Conservation (phyloP, 1,140 invertebrate genomes). For the Oryctes rhinoceros region DNA sequence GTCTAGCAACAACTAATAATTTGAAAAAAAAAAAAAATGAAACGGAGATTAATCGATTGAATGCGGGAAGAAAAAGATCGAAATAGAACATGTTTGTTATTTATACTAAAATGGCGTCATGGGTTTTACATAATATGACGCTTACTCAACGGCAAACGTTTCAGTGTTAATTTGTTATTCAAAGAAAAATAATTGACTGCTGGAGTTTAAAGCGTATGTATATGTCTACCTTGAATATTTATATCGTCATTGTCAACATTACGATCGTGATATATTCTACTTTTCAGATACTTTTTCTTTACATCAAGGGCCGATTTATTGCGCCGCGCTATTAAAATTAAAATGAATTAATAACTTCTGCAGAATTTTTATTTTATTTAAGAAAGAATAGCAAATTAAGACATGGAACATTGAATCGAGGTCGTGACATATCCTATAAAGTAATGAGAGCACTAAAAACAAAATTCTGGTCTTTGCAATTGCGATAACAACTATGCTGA, state of each 20-base stretch:
- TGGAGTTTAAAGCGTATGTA: background rate
- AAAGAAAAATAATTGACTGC: background rate
- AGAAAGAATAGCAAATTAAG: background rate
- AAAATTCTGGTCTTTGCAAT: slow-evolving; percentile 4
- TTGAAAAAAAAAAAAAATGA: background rate
- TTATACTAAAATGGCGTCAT: slow-evolving; percentile 16
- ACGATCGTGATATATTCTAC: no score
- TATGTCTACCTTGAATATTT: background rate
- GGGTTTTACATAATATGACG: slow-evolving; percentile 3
- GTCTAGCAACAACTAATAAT: background rate
- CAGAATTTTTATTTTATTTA: no score
- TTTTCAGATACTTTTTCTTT: no score
- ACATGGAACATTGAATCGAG: background rate
- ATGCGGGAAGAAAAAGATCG: background rate
- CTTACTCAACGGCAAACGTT: background rate
- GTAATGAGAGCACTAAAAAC: slow-evolving; percentile 17
- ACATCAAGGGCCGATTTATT: no score
- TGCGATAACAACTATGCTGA: background rate
- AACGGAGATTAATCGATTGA: background rate
- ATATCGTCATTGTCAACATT: background rate
- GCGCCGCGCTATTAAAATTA: no score
- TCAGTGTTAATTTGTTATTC: background rate
- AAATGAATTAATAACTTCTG: no score
- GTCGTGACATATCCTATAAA: slow-evolving; percentile 4
- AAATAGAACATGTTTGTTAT: background rate